Percentiles rank a stretch among this genome's conserved stretches.
Conservation (phyloP, 2,888 invertebrate genomes). For the Coenonympha arcania region DNA sequence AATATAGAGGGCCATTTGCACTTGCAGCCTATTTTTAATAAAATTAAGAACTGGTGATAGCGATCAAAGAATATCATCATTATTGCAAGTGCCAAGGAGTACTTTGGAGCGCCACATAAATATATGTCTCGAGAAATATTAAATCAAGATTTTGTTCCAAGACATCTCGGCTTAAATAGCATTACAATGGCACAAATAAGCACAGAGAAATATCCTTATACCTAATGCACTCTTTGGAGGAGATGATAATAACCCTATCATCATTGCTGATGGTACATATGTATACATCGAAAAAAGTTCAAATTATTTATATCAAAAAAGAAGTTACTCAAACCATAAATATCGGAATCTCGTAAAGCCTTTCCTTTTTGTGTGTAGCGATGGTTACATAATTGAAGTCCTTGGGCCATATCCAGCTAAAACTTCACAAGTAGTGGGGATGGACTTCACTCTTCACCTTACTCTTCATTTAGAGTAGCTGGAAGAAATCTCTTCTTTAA, state of each 20-base stretch:
- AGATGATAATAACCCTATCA: neutral
- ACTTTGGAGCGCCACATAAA: neutral
- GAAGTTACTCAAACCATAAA: neutral
- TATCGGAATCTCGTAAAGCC: neutral
- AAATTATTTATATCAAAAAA: neutral
- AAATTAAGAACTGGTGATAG: neutral
- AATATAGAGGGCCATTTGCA: neutral
- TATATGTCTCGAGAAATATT: neutral
- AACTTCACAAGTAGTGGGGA: no score
- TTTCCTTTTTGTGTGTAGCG: neutral
- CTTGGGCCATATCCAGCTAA: neutral
- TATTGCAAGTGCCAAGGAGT: neutral
- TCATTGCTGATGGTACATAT: neutral
- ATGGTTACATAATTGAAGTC: neutral
- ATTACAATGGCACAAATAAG: neutral
- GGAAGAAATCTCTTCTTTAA: no score
- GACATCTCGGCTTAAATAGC: neutral
- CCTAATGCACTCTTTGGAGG: neutral
- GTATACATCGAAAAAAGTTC: neutral
- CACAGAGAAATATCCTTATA: neutral
- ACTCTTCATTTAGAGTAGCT: no score
- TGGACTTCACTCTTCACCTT: no score
- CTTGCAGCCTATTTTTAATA: neutral
- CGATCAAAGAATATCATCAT: neutral
- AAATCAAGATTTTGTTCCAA: neutral